Evolutionary conservation across 2,888 invertebrate genomes (phyloP).

Genomic region (Machimus rusticus): DNA sequence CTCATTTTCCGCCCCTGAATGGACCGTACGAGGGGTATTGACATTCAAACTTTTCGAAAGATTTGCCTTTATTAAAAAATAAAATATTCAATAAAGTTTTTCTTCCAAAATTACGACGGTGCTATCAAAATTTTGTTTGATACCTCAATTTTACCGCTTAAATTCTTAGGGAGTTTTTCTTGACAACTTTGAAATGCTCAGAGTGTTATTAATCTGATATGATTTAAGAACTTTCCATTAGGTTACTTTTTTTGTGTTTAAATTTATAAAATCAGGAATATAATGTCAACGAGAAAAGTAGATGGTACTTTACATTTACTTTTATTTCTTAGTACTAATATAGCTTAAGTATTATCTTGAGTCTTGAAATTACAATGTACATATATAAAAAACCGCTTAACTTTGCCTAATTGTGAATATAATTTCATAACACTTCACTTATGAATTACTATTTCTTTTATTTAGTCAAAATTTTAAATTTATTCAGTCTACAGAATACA

Average conservation of each 20-base stretch:
- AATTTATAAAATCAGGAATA: background rate
- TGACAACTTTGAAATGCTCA: background rate
- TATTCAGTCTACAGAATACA: no score
- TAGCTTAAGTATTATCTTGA: no score
- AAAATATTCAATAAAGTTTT: conserved; percentile 13
- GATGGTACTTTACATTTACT: no score
- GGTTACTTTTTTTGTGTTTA: background rate
- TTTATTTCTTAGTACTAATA: no score
- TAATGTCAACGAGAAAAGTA: background rate
- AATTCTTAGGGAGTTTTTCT: background rate
- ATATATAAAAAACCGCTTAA: no score
- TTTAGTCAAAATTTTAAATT: no score
- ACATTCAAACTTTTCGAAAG: conserved; percentile 14
- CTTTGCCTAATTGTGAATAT: no score
- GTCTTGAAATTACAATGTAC: no score
- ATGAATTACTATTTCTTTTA: no score
- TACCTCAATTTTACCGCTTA: background rate
- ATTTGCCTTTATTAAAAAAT: conserved; percentile 15
- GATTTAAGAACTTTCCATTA: background rate
- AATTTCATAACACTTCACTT: no score
- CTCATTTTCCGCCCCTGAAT: conserved; percentile 10
- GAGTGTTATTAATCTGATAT: background rate
- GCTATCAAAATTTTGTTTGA: background rate
- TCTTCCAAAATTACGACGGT: background rate
- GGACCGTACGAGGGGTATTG: background rate